phyloP scores from a whole-genome alignment of 2,888 invertebrate genomes.

The Molorchus minor region DNA sequence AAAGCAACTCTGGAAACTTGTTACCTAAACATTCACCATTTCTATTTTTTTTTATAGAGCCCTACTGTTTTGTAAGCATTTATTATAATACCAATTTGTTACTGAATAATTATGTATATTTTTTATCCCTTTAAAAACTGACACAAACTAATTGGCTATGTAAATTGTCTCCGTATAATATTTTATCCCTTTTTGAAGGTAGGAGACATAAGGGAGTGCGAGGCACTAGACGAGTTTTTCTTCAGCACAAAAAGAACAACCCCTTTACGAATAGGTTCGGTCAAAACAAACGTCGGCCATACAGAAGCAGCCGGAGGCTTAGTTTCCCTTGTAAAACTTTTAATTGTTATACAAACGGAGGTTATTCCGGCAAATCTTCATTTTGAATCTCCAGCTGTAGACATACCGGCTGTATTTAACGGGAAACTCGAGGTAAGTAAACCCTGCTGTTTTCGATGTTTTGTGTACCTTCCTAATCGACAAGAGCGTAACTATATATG shows the following conservation, averaged over 20 bases:
- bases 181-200: conserved; percentile 31
- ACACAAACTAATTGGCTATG: background rate
- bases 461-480: too few species aligned
- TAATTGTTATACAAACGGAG: conserved; percentile 76
- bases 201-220: conserved; percentile 44
- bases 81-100: too few species aligned
- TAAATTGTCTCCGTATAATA: background rate
- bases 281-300: conserved; percentile 65
- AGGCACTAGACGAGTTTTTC: conserved; percentile 36
- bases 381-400: conserved; percentile 67
- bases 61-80: too few species aligned
- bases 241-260: conserved; percentile 58
- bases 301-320: conserved; percentile 64
- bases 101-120: too few species aligned
- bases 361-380: conserved; percentile 77
- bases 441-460: too few species aligned
- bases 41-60: too few species aligned
- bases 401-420: conserved; percentile 64
- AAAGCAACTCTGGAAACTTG: too few species aligned
- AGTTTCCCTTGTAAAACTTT: conserved; percentile 68
- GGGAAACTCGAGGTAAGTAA: conserved; percentile 62
- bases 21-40: too few species aligned
- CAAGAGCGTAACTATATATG: too few species aligned
- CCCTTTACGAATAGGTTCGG: conserved; percentile 68
- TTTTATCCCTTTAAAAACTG: background rate